Evolutionary conservation across 2,113 vertebrate species (phyloP), one percentile per base, ranked within the genome.

Genomic region (Capreolus pygargus): DNA sequence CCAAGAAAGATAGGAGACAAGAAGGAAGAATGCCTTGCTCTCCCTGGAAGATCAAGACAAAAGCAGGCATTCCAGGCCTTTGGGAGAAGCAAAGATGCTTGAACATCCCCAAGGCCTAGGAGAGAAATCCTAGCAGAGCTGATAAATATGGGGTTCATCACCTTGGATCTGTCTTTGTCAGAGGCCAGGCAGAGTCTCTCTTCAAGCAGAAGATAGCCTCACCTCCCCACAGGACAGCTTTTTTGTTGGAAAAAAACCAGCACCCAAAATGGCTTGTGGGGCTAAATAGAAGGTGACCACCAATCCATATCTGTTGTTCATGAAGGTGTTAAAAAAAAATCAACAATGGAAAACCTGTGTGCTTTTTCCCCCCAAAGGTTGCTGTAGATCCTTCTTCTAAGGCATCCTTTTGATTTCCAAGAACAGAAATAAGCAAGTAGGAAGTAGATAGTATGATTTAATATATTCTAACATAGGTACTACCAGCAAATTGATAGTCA

Each of bases 341-440:
- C 55, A 45, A 47, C 52, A 47, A 57, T n/a, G 61, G 70, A 92
- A 60, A 52, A 57, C 19, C 6, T 16, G 30, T 27, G 16, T 25
- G 86, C 33, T 76, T 89, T 95, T 23, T 79, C 57, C 78, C 33
- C 39, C 23, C 33, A 82, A 91, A n/a, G 21, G n/a, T 60, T 60
- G 91, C 60, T 61, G 70, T 57, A 55, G 78, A 87, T 85, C 52
- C 39, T 84, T 36, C 33, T 82, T 94, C 85, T 97, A 82, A 93
- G 74, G 55, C 87, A 94, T 79, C 83, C 64, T 96, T 94, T 79
- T 86, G 76, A 76, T 64, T 88, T 96, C 47, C 82, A 88, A 91
- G 92, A 87, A 95, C 1, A 11, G 86, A 88, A 91, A 96, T 90
- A 39, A 86, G 85, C 85, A 90, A 70, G 30, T 76, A 67, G 58